Percentiles rank a stretch among this genome's conserved stretches.
Evolutionary conservation across 2,113 vertebrate species (phyloP).

Genomic region (Acanthisitta chloris): DNA sequence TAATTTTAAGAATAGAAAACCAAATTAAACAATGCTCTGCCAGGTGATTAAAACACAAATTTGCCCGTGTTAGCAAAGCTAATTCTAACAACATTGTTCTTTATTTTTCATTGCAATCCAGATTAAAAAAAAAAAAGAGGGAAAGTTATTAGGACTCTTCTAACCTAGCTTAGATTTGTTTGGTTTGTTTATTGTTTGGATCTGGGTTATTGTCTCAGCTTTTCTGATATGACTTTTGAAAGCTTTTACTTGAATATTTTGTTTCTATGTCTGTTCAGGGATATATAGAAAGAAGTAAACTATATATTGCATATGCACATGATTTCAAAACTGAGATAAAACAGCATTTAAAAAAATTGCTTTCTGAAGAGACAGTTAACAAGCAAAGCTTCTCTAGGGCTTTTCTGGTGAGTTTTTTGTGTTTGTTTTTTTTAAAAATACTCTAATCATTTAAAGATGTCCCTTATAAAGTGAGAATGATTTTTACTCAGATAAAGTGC

Average conservation of each 20-base stretch:
- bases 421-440: background rate
- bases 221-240: background rate
- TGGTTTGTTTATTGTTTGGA: background rate
- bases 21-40: background rate
- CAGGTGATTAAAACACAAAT: background rate
- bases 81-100: background rate
- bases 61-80: background rate
- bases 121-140: accelerated
- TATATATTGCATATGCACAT: background rate
- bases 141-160: background rate
- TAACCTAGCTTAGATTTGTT: background rate
- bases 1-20: background rate
- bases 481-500: background rate
- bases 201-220: background rate
- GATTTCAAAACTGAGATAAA: background rate
- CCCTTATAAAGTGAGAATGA: background rate
- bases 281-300: background rate
- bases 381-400: background rate
- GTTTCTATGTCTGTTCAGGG: background rate
- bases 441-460: background rate
- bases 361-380: background rate
- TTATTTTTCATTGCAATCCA: background rate
- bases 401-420: no score
- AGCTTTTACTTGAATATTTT: background rate
- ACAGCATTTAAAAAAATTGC: background rate